These are phyloP conservation scores for Lagodon rhomboides DNA, from an alignment of 2,797 vertebrate species.

Conservation along the genomic window DNA sequence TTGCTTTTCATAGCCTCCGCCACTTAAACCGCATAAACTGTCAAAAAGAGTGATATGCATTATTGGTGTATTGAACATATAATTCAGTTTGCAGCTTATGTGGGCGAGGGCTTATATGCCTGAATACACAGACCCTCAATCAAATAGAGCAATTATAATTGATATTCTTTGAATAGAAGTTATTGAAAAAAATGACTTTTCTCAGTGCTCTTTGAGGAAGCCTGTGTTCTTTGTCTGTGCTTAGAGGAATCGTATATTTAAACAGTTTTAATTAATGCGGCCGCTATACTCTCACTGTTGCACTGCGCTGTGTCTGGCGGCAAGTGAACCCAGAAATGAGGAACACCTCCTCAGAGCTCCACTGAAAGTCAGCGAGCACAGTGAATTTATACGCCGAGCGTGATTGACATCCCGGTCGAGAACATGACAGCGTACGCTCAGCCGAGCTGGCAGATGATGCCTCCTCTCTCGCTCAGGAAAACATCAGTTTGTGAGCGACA, in stretches of 20 bases:
- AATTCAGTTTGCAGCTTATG: conserved; percentile 76
- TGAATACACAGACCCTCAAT: conserved; percentile 63
- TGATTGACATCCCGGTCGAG: conserved; percentile 74
- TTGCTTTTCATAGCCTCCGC: conserved; percentile 80
- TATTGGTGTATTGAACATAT: conserved; percentile 77
- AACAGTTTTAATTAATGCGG: conserved; percentile 40
- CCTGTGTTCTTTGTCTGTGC: conserved; percentile 24
- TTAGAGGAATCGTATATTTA: conserved; percentile 29
- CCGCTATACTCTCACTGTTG: conserved; percentile 11
- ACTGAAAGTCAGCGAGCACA: conserved; percentile 42
- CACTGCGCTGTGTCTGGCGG: conserved; percentile 36
- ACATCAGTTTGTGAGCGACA: conserved; percentile 72
- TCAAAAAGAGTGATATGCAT: conserved; percentile 78
- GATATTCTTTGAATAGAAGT: conserved; percentile 63
- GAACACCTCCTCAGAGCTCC: conserved; percentile 46
- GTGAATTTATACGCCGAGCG: conserved; percentile 38
- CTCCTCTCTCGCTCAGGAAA: conserved; percentile 64
- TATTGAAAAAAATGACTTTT: conserved; percentile 51
- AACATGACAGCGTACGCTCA: conserved; percentile 72
- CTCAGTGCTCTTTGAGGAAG: conserved; percentile 15
- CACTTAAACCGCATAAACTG: conserved; percentile 80
- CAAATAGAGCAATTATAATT: conserved; percentile 68
- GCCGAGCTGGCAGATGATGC: conserved; percentile 59
- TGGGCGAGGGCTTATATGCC: conserved; percentile 66
- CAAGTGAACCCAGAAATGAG: conserved; percentile 27